phyloP scores from a whole-genome alignment of 1,140 invertebrate species.

The Neotoxoptera formosana region DNA sequence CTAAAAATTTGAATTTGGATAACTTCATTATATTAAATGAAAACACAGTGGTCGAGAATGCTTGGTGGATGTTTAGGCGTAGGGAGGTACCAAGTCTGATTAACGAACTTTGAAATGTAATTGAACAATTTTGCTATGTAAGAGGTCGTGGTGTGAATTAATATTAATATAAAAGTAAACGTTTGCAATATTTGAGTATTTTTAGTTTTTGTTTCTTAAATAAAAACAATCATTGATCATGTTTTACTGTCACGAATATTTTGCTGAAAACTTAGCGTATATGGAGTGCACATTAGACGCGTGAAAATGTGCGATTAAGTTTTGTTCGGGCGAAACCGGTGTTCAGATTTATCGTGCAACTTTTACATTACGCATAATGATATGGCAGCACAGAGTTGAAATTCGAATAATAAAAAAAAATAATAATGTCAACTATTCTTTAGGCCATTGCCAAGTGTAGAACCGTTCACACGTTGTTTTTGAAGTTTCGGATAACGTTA shows the following conservation, averaged over 20 bases:
- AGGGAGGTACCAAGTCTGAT: too few relatives aligned
- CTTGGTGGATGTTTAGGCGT: not conserved
- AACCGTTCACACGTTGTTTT: conserved; percentile 16
- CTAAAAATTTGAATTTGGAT: not conserved
- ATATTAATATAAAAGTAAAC: not conserved
- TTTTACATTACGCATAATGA: not conserved
- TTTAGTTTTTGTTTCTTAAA: not conserved
- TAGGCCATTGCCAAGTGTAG: not conserved
- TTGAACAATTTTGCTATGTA: not conserved
- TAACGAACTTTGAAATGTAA: not conserved
- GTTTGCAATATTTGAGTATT: not conserved
- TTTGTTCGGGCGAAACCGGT: not conserved
- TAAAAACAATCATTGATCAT: not conserved
- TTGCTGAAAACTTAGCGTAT: not conserved
- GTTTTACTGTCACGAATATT: not conserved
- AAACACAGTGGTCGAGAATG: not conserved
- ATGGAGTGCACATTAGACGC: not conserved
- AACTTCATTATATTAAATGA: not conserved
- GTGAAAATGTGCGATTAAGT: not conserved
- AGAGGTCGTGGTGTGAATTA: not conserved
- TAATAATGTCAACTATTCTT: conserved; percentile 2
- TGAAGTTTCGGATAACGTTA: not conserved
- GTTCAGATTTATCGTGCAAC: not conserved
- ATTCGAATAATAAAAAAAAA: conserved; percentile 4
- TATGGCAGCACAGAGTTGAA: not conserved